These are phyloP conservation scores for Sarcophaga carnaria DNA, from an alignment of 2,888 invertebrate genomes.

Conservation along the genomic window DNA sequence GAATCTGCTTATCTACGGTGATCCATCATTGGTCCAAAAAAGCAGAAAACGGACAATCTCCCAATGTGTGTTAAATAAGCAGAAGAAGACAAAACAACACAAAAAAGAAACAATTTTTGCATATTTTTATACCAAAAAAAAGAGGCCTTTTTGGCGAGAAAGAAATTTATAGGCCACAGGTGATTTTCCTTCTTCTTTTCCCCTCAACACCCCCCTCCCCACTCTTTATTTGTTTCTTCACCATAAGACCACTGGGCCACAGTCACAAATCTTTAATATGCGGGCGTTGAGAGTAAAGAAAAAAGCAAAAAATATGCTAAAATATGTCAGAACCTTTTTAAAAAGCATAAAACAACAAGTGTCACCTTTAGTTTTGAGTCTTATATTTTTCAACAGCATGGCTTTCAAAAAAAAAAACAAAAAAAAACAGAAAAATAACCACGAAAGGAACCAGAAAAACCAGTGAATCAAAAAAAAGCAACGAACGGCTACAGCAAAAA, in stretches of 20 bases:
- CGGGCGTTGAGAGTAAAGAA: constrained; percentile 61
- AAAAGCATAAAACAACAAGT: constrained; percentile 69
- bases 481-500: background rate
- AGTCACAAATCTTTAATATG: constrained; percentile 60
- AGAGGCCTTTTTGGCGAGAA: constrained; percentile 25
- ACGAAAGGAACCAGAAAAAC: constrained; percentile 62
- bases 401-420: constrained; percentile 33
- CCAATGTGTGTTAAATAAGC: constrained; percentile 1
- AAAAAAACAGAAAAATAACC: constrained; percentile 3
- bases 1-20: constrained; percentile 70
- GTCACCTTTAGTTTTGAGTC: constrained; percentile 62
- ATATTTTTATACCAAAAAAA: constrained; percentile 39
- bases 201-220: background rate
- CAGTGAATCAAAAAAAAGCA: constrained; percentile 59
- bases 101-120: constrained; percentile 49
- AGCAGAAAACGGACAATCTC: background rate
- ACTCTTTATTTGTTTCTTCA: no score
- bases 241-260: background rate
- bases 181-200: constrained; percentile 45
- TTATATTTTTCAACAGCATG: background rate
- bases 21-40: constrained; percentile 69
- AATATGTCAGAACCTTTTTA: constrained; percentile 69
- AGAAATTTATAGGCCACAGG: constrained; percentile 68
- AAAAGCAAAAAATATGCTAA: constrained; percentile 60
- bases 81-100: background rate